Conservation (phyloP, 1,140 invertebrate genomes). For the Drosophila azteca region DNA sequence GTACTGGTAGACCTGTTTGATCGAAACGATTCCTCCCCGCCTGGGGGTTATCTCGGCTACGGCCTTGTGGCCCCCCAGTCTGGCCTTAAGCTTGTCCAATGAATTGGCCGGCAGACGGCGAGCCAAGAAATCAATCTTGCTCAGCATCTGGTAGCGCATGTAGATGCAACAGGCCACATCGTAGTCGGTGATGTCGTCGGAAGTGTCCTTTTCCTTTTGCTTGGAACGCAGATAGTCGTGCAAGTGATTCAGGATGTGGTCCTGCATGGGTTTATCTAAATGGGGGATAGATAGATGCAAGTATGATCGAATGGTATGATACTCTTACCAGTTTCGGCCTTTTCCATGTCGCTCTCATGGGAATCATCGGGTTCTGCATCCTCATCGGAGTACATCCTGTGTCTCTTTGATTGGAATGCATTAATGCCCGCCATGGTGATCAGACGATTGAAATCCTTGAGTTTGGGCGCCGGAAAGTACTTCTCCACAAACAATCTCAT, state of each 20-base stretch:
- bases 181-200: slow-evolving; percentile 23
- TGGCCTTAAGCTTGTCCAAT: slow-evolving; percentile 98
- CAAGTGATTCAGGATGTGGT: slow-evolving; percentile 40
- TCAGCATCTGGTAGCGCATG: slow-evolving; percentile 94
- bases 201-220: background rate
- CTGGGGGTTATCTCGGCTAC: slow-evolving; percentile 99
- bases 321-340: background rate
- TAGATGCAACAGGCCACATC: slow-evolving; percentile 86
- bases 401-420: background rate
- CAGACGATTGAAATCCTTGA: slow-evolving; percentile 88
- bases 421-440: slow-evolving; percentile 66
- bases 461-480: slow-evolving; percentile 97
- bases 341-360: slow-evolving; percentile 43
- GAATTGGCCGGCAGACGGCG: slow-evolving; percentile 96
- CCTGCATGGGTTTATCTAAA: slow-evolving; percentile 21
- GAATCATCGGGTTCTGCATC: slow-evolving; percentile 23
- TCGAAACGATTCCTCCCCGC: slow-evolving; percentile 96
- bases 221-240: slow-evolving; percentile 24
- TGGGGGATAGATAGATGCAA: too few relatives aligned
- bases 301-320: too few relatives aligned
- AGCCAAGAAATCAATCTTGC: slow-evolving; percentile 93
- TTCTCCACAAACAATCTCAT: slow-evolving; percentile 97
- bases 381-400: slow-evolving; percentile 12
- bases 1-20: slow-evolving; percentile 93
- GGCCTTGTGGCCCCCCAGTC: slow-evolving; percentile 94